These are phyloP conservation scores for Agrochola macilenta DNA, from an alignment of 2,888 invertebrate genomes.

Conservation along the genomic window DNA sequence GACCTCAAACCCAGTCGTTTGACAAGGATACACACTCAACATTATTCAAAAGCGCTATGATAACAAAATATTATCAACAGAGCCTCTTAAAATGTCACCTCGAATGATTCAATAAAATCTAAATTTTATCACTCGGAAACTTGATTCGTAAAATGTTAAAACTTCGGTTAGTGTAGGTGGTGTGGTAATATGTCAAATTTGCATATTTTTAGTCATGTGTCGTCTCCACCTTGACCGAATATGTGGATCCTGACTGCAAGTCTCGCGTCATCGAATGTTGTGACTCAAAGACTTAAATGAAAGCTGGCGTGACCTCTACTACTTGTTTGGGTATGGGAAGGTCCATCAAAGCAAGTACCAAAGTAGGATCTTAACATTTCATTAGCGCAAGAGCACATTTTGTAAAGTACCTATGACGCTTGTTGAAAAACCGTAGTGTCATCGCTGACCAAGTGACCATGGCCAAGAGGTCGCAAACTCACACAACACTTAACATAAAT, in stretches of 20 bases:
- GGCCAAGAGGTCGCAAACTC: neutral
- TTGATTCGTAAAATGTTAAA: conserved; percentile 33
- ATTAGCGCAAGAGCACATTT: conserved; percentile 1
- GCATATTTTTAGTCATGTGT: conserved; percentile 64
- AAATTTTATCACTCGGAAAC: conserved; percentile 33
- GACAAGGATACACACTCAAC: neutral
- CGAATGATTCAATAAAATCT: conserved; percentile 39
- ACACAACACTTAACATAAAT: neutral
- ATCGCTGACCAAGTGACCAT: neutral
- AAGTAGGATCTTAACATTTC: conserved; percentile 12
- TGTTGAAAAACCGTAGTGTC: conserved; percentile 1
- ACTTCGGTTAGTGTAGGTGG: conserved; percentile 38
- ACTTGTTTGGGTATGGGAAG: conserved; percentile 37
- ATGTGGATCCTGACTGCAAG: conserved; percentile 77
- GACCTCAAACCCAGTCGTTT: neutral
- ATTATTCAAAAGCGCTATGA: conserved; percentile 6
- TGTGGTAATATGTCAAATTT: conserved; percentile 42
- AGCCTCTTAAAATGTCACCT: conserved; percentile 20
- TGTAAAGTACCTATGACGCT: neutral
- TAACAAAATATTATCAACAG: conserved; percentile 20
- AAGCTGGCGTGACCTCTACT: conserved; percentile 79
- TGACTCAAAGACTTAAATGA: conserved; percentile 76
- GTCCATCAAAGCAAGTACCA: neutral
- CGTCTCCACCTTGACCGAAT: conserved; percentile 84
- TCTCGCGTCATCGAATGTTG: conserved; percentile 78